Percentiles rank a stretch among this genome's conserved stretches.
Conservation (phyloP, 2,113 vertebrate species). For the Myotis davidii region DNA sequence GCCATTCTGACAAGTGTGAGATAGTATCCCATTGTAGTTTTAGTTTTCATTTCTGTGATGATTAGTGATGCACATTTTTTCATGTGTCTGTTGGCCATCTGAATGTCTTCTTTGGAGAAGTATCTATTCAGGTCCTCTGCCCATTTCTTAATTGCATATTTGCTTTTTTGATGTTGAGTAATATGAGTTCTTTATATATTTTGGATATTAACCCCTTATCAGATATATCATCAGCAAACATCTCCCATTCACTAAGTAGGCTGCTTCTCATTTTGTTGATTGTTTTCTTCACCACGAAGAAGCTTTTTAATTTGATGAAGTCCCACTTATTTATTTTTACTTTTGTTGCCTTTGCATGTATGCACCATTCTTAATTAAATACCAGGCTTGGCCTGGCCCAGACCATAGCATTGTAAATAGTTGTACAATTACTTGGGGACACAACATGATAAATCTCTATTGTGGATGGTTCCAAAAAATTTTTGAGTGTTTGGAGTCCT, state of each 20-base stretch:
- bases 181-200: not conserved
- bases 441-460: not conserved
- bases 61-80: not conserved
- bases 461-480: not conserved
- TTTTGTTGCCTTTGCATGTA: not conserved
- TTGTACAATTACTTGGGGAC: not conserved
- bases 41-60: not conserved
- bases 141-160: not conserved
- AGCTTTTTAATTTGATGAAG: not conserved
- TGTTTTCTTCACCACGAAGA: not conserved
- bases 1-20: not conserved
- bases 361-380: not conserved
- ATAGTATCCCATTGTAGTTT: not conserved
- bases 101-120: not conserved
- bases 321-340: not conserved
- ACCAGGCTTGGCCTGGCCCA: not conserved
- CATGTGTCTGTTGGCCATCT: not conserved
- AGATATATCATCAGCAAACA: not conserved
- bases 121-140: not conserved
- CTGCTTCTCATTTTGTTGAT: not conserved
- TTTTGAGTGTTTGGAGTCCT: not conserved
- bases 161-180: not conserved
- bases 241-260: not conserved
- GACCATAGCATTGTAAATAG: not conserved
- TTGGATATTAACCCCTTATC: not conserved